Evolutionary conservation across 2,113 vertebrate genomes (phyloP).

Genomic region (Chamaetylas fuelleborni): DNA sequence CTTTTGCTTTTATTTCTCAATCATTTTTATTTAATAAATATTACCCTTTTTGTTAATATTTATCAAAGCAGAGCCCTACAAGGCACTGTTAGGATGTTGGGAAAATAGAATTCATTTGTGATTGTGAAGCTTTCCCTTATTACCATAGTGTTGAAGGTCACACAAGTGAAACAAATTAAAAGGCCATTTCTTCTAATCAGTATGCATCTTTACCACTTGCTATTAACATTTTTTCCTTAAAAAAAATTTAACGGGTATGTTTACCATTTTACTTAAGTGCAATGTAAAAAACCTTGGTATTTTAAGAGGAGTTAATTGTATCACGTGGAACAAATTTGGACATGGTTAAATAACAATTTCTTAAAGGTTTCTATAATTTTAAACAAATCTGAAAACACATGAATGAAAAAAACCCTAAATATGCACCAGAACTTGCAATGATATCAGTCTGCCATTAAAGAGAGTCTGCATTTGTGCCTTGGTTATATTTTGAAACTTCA

Average conservation of each 20-base stretch:
- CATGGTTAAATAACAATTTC: not conserved
- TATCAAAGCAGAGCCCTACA: not conserved
- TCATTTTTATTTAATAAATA: not conserved
- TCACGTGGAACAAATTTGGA: not conserved
- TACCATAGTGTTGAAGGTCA: conserved; percentile 26
- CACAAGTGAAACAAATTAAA: conserved; percentile 5
- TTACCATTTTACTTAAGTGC: not conserved
- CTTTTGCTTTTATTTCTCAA: not conserved
- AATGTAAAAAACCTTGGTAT: not conserved
- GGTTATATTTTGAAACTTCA: not conserved
- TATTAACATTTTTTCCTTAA: not conserved
- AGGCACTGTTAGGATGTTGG: not conserved
- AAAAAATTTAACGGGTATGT: not conserved
- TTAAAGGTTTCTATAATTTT: not conserved
- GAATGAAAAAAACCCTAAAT: not conserved
- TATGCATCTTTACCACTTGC: not conserved
- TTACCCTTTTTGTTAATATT: not conserved
- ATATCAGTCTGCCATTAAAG: not conserved
- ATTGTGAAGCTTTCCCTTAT: not conserved
- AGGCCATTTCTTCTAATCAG: conserved; percentile 14
- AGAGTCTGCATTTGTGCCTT: not conserved
- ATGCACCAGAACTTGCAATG: not conserved
- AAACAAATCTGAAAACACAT: not conserved
- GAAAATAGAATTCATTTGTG: conserved; percentile 14
- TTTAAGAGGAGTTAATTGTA: not conserved